Conservation (phyloP, 2,113 vertebrate genomes). For the Tyrannus savana region DNA sequence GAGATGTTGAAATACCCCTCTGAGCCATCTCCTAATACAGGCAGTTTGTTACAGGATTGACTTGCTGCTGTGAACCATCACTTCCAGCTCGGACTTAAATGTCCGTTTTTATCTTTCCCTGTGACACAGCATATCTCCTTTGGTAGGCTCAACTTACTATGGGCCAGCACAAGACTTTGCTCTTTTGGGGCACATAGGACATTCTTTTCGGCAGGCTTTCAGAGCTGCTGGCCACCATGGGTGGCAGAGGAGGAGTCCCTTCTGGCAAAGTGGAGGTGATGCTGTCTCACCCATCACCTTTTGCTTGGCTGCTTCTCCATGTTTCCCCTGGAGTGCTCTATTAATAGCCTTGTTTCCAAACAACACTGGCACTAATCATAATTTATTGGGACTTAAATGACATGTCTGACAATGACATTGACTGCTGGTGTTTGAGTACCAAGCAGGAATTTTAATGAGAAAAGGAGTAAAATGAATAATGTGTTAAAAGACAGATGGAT, state of each 20-base stretch:
- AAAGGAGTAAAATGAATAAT: background rate
- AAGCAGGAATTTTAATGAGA: conserved; percentile 43
- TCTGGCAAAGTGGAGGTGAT: background rate
- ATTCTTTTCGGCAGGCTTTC: background rate
- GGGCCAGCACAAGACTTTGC: background rate
- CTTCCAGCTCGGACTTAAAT: background rate
- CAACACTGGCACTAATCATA: conserved; percentile 3
- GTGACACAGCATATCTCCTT: background rate
- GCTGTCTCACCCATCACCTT: background rate
- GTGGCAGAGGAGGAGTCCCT: background rate
- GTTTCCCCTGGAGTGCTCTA: background rate
- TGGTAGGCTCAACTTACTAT: background rate
- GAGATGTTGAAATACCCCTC: background rate
- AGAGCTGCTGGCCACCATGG: background rate
- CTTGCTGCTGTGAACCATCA: background rate
- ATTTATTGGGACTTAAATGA: conserved; percentile 37
- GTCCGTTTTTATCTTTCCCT: background rate
- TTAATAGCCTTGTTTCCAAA: conserved; percentile 40
- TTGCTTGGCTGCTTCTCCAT: background rate
- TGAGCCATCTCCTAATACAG: background rate
- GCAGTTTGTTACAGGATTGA: background rate
- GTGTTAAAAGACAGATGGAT: background rate
- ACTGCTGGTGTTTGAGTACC: conserved; percentile 7
- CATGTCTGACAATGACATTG: conserved; percentile 25
- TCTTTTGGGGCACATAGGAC: background rate